phyloP scores from a whole-genome alignment of 2,888 invertebrate genomes.

The Philonicus albiceps region DNA sequence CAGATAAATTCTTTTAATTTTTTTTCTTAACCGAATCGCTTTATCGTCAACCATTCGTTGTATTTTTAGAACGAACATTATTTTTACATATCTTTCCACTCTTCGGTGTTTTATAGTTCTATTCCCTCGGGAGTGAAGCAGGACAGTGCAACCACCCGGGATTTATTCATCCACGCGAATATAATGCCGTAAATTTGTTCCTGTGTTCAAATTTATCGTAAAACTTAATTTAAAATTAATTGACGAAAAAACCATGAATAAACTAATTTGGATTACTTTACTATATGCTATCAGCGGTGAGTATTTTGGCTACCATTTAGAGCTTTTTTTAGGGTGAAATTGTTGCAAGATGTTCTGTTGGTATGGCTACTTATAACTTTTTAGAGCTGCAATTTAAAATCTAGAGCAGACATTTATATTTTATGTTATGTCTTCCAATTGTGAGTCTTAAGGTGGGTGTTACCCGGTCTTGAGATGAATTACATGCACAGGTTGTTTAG shows the following conservation, averaged over 20 bases:
- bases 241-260: neutral
- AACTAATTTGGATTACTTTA: constrained; percentile 29
- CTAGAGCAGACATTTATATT: neutral
- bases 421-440: neutral
- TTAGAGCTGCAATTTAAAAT: constrained; percentile 2
- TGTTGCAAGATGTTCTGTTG: neutral
- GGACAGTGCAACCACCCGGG: neutral
- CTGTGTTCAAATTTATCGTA: neutral
- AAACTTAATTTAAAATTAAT: constrained; percentile 4
- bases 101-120: neutral
- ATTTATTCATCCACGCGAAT: neutral
- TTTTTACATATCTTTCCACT: constrained; percentile 13
- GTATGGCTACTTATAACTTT: neutral
- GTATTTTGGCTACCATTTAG: neutral
- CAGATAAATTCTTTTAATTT: neutral
- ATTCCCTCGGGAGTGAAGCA: constrained; percentile 3
- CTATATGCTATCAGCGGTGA: neutral
- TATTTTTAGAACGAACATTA: constrained; percentile 13
- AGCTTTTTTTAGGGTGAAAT: neutral
- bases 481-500: neutral
- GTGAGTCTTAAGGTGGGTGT: neutral
- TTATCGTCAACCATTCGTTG: neutral
- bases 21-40: neutral
- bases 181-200: constrained; percentile 21
- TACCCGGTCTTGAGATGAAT: neutral